Evolutionary conservation across 2,888 invertebrate species (phyloP).

Genomic region (Parnassius smintheus): DNA sequence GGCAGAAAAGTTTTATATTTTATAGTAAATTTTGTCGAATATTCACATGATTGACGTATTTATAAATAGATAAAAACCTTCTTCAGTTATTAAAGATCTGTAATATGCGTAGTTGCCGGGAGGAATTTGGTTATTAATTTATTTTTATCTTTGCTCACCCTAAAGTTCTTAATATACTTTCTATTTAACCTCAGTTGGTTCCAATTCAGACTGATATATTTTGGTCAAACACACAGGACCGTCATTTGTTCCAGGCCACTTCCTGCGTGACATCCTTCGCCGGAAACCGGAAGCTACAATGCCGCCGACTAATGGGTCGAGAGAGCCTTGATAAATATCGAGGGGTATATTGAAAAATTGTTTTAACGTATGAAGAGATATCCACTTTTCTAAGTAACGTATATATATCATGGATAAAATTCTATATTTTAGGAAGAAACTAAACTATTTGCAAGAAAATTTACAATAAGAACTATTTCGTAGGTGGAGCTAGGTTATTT

Average conservation of each 20-base stretch:
- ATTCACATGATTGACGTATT: too few relatives aligned
- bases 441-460: too few relatives aligned
- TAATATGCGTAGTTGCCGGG: too few relatives aligned
- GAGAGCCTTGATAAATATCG: slow-evolving; percentile 32
- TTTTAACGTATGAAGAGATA: slow-evolving; percentile 22
- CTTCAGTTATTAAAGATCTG: too few relatives aligned
- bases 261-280: slow-evolving; percentile 38
- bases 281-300: slow-evolving; percentile 42
- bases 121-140: too few relatives aligned
- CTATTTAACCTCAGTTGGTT: slow-evolving; percentile 4
- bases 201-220: slow-evolving; percentile 21
- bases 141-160: background rate
- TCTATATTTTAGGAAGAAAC: too few relatives aligned
- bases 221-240: slow-evolving; percentile 26
- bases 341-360: slow-evolving; percentile 30
- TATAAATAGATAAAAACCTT: too few relatives aligned
- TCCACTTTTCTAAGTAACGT: background rate
- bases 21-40: too few relatives aligned
- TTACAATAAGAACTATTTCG: too few relatives aligned
- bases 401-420: too few relatives aligned
- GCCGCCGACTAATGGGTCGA: slow-evolving; percentile 43
- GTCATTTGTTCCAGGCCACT: slow-evolving; percentile 33
- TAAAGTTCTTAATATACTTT: background rate
- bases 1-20: too few relatives aligned
- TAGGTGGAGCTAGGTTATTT: too few relatives aligned